Evolutionary conservation across 2,797 vertebrate genomes (phyloP).

Genomic region (Stomatorhinus walkeri): DNA sequence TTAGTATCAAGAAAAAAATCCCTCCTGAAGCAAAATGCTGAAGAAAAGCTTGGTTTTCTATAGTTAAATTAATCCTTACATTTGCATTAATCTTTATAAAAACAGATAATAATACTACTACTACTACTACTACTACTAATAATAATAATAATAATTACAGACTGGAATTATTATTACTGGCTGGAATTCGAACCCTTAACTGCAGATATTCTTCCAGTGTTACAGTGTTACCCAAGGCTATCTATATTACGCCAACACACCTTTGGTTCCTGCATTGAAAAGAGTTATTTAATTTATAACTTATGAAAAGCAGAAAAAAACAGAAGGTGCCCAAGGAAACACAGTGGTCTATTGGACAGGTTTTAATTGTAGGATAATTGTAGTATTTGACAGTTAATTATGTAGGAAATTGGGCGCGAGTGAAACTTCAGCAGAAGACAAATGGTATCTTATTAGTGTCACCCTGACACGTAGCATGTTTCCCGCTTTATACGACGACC

Average conservation of each 20-base stretch:
- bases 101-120: neutral
- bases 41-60: neutral
- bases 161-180: neutral
- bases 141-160: neutral
- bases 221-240: neutral
- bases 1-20: neutral
- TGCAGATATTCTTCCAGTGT: neutral
- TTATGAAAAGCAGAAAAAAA: neutral
- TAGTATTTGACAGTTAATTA: conserved; percentile 6
- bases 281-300: neutral
- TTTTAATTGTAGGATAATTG: conserved; percentile 14
- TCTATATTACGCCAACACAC: neutral
- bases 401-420: neutral
- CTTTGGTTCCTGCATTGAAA: neutral
- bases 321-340: neutral
- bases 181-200: neutral
- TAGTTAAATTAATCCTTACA: neutral
- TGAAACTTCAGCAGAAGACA: conserved; percentile 10
- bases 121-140: neutral
- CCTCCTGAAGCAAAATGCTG: neutral
- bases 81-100: neutral
- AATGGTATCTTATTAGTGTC: conserved; percentile 11
- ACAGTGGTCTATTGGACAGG: conserved; percentile 1
- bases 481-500: neutral
- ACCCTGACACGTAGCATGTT: neutral